Evolutionary conservation across 1,140 invertebrate genomes (phyloP).

Genomic region (Nasonia vitripennis): DNA sequence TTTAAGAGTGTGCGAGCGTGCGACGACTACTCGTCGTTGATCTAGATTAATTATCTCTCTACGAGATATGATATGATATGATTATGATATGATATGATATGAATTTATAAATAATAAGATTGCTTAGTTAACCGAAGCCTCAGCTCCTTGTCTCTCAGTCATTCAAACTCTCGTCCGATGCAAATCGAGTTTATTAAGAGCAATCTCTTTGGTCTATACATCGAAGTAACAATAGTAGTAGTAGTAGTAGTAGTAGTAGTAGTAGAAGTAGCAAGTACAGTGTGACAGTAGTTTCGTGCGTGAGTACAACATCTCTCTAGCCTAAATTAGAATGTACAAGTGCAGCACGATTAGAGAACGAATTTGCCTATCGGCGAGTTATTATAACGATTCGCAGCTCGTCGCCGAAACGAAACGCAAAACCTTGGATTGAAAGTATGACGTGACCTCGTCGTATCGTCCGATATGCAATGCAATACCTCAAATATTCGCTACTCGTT

Average conservation of each 20-base stretch:
- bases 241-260: too few species aligned
- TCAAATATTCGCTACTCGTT: neutral
- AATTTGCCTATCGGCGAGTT: too few species aligned
- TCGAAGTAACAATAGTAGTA: too few species aligned
- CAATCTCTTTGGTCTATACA: too few species aligned
- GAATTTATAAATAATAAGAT: slow-evolving; percentile 40
- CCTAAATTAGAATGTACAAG: too few species aligned
- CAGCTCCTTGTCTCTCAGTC: too few species aligned
- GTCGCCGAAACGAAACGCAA: slow-evolving; percentile 42
- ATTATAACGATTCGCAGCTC: too few species aligned
- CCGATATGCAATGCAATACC: slow-evolving; percentile 38
- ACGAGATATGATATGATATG: slow-evolving; percentile 9
- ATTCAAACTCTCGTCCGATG: neutral
- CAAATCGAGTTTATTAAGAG: neutral
- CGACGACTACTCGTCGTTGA: slow-evolving; percentile 18
- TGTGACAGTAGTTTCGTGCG: too few species aligned
- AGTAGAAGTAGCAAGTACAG: too few species aligned
- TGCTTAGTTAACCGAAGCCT: slow-evolving; percentile 8
- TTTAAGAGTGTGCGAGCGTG: too few species aligned
- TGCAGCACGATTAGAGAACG: too few species aligned
- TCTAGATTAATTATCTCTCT: slow-evolving; percentile 34
- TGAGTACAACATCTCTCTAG: too few species aligned
- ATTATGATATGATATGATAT: slow-evolving; percentile 4
- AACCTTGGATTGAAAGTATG: slow-evolving; percentile 51
- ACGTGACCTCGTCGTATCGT: slow-evolving; percentile 52